phyloP scores from a whole-genome alignment of 2,113 vertebrate species.

The Ascaphus truei region DNA sequence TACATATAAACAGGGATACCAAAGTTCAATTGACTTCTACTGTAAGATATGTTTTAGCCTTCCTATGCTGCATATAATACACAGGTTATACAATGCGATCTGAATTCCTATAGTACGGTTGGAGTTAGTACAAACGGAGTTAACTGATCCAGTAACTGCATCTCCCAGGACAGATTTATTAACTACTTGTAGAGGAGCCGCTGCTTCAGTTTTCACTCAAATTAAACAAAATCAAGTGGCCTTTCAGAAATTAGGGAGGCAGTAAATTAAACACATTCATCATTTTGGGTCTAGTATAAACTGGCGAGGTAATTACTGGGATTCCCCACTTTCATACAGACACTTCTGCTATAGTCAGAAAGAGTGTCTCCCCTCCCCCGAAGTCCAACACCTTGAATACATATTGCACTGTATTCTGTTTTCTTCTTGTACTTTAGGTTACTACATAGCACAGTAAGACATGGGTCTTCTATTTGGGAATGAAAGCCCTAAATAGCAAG shows the following conservation, averaged over 20 bases:
- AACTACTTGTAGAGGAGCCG: neutral
- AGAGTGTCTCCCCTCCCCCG: neutral
- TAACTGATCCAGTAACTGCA: neutral
- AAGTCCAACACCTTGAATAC: too few species aligned
- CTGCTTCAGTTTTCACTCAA: neutral
- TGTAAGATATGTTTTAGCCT: neutral
- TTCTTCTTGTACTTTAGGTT: too few species aligned
- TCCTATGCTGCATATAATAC: neutral
- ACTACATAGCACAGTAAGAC: too few species aligned
- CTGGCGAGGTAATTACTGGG: neutral
- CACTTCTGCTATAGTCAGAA: neutral
- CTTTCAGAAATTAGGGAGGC: neutral
- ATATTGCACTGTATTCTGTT: too few species aligned
- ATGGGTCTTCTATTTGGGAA: too few species aligned
- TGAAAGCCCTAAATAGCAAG: too few species aligned
- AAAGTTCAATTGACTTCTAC: neutral
- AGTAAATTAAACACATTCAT: conserved; percentile 5
- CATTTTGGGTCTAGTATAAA: neutral
- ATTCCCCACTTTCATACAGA: neutral
- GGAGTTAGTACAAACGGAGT: neutral
- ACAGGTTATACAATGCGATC: neutral
- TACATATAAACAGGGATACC: neutral
- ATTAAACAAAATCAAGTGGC: neutral
- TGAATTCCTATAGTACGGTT: neutral
- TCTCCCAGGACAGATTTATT: neutral